Evolutionary conservation across 1,140 invertebrate species (phyloP).

Genomic region (Hydropsyche tenuis): DNA sequence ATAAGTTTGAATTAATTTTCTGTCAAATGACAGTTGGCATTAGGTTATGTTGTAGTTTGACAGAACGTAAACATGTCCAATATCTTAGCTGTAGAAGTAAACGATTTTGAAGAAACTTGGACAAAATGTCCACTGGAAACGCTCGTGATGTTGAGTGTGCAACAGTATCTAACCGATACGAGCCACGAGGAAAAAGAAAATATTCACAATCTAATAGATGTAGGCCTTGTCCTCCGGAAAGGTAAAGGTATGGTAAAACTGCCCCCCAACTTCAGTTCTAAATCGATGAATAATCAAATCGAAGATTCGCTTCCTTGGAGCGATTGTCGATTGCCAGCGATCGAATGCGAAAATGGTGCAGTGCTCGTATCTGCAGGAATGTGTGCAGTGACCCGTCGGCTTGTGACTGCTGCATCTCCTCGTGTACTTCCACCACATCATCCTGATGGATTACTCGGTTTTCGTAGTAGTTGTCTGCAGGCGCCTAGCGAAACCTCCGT

Average conservation of each 20-base stretch:
- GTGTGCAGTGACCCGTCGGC: not conserved
- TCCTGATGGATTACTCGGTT: slow-evolving; percentile 71
- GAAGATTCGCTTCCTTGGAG: not conserved
- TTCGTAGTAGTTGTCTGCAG: slow-evolving; percentile 77
- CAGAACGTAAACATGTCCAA: no score
- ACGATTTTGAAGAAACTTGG: not conserved
- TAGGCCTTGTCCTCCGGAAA: no score
- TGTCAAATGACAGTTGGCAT: no score
- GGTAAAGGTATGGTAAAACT: no score
- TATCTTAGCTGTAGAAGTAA: not conserved
- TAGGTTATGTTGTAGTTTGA: no score
- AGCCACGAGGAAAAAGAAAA: no score
- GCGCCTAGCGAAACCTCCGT: slow-evolving; percentile 84
- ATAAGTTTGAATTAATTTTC: no score
- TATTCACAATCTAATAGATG: no score
- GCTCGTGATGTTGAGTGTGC: not conserved
- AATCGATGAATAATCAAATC: not conserved
- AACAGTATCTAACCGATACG: no score
- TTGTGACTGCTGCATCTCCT: not conserved
- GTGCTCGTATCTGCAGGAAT: not conserved
- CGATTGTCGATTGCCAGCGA: not conserved
- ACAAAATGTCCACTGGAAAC: slow-evolving; percentile 5
- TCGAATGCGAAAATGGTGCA: not conserved
- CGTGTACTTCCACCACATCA: slow-evolving; percentile 44
- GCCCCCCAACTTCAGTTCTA: no score